phyloP scores from a whole-genome alignment of 64 coral and sea anemone genomes.

The Trachythela sp. region DNA sequence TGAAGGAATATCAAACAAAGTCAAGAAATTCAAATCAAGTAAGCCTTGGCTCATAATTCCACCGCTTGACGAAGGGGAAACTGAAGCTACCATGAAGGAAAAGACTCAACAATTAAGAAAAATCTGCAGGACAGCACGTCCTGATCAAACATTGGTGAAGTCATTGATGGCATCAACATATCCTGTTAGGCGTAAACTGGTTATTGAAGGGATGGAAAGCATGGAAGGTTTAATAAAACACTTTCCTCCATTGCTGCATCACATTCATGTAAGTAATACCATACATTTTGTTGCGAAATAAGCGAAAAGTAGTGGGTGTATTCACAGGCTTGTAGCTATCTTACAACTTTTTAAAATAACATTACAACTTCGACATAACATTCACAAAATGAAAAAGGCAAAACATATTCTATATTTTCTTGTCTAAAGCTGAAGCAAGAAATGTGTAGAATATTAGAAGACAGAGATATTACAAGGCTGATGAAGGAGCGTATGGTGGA shows the following conservation, averaged over 20 bases:
- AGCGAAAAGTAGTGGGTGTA: no score
- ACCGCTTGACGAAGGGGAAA: conserved; percentile 1
- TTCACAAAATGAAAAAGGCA: no score
- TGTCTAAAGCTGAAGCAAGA: no score
- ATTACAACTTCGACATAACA: no score
- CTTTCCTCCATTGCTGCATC: conserved; percentile 14
- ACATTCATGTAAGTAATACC: conserved; percentile 25
- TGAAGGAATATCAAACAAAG: not conserved
- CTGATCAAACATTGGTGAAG: conserved; percentile 5
- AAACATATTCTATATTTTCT: no score
- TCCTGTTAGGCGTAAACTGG: conserved; percentile 10
- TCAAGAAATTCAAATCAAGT: not conserved
- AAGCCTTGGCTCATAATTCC: conserved; percentile 7
- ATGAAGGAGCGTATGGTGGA: no score
- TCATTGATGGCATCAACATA: conserved; percentile 3
- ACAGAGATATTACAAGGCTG: no score
- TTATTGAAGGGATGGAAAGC: not conserved
- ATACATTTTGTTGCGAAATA: no score
- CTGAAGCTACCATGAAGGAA: conserved; percentile 22
- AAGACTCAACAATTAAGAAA: conserved; percentile 28
- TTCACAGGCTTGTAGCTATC: no score
- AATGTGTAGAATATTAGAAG: no score
- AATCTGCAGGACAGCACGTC: not conserved
- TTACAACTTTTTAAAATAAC: no score
- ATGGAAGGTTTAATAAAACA: not conserved